phyloP scores from a whole-genome alignment of 2,888 invertebrate species.

The Papilio gigon region DNA sequence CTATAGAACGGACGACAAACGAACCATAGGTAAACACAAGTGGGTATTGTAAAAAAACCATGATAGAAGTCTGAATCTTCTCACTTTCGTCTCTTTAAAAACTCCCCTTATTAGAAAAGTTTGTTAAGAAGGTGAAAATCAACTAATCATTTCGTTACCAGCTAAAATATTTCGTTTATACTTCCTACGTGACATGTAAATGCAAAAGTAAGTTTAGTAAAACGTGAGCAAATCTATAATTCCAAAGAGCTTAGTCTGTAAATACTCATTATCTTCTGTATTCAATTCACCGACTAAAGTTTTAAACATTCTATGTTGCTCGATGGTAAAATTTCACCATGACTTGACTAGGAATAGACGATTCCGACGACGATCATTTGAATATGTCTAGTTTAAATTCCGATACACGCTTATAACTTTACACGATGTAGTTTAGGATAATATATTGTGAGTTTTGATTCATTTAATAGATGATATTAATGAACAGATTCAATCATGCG shows the following conservation, averaged over 20 bases:
- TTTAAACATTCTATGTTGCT: conserved; percentile 22
- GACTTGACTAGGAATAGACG: conserved; percentile 34
- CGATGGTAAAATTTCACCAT: conserved; percentile 29
- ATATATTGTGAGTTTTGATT: not conserved
- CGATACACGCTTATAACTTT: conserved; percentile 20
- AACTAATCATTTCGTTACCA: too few relatives aligned
- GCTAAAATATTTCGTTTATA: too few relatives aligned
- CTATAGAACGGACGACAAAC: not conserved
- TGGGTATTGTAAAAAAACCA: too few relatives aligned
- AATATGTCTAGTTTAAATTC: conserved; percentile 37
- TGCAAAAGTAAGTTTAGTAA: not conserved
- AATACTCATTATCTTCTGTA: conserved; percentile 13
- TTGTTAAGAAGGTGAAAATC: too few relatives aligned
- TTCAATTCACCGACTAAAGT: conserved; percentile 8
- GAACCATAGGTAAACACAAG: not conserved
- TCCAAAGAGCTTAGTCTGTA: conserved; percentile 1
- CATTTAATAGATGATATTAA: not conserved
- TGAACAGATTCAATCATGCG: too few relatives aligned
- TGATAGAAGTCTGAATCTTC: not conserved
- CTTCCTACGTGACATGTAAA: too few relatives aligned
- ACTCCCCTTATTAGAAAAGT: too few relatives aligned
- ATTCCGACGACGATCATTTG: conserved; percentile 27
- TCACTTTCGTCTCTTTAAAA: not conserved
- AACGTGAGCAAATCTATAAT: not conserved
- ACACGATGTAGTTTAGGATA: conserved; percentile 8